Percentiles rank a stretch among this genome's conserved stretches.
Evolutionary conservation across 1,140 invertebrate genomes (phyloP).

Genomic region (Laodelphax striatellus): DNA sequence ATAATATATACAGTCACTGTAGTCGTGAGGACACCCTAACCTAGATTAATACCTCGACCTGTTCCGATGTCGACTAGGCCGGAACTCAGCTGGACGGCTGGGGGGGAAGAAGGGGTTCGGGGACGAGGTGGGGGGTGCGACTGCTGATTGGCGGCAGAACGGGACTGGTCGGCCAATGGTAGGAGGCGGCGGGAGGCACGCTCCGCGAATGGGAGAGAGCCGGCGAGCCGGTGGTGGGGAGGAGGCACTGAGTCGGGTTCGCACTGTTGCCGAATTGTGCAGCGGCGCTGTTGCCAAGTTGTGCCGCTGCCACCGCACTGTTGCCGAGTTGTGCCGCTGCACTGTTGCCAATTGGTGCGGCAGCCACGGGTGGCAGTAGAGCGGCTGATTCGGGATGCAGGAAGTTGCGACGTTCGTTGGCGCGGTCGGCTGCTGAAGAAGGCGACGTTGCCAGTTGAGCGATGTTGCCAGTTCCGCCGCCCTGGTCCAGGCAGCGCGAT

Average conservation of each 20-base stretch:
- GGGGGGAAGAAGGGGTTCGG: constrained; percentile 47
- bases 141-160: constrained; percentile 55
- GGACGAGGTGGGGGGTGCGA: constrained; percentile 56
- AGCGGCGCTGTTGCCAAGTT: neutral
- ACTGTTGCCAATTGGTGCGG: constrained; percentile 12
- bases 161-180: constrained; percentile 61
- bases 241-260: constrained; percentile 29
- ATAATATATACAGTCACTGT: neutral
- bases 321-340: constrained; percentile 26
- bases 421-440: constrained; percentile 33
- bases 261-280: constrained; percentile 29
- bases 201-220: constrained; percentile 43
- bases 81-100: constrained; percentile 33
- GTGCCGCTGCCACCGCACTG: constrained; percentile 39
- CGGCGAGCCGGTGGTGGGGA: constrained; percentile 36
- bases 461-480: constrained; percentile 43
- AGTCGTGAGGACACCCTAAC: neutral
- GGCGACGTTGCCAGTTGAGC: constrained; percentile 9
- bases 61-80: constrained; percentile 12
- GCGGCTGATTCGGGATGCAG: constrained; percentile 63
- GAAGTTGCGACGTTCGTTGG: constrained; percentile 68
- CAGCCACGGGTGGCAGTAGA: constrained; percentile 16
- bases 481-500: constrained; percentile 56
- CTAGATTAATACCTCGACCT: constrained; percentile 9
- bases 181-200: constrained; percentile 40